Base-by-base conservation (phyloP, 2,888 invertebrate species). In the Perizoma affinitatum region DNA sequence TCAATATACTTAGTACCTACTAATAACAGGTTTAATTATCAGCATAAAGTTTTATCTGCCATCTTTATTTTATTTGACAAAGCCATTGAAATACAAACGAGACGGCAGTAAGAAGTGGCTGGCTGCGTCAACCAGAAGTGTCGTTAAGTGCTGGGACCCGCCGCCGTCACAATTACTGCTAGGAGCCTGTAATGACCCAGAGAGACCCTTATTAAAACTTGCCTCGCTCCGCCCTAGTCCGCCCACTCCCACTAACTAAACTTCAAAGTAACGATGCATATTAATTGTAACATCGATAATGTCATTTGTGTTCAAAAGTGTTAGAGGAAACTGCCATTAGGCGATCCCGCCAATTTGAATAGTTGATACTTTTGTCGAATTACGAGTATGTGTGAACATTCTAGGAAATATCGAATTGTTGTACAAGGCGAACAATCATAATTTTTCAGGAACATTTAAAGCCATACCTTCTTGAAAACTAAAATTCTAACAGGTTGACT, bases 141-240 rank as follows among this genome's bases (percentile, higher is more conserved):
- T 80, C 84, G 79, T 83, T 83, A 83, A 84, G 82, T 80, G 83
- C 74, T 78, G 71, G 79, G 80, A 74, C 76, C 73, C 74, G 75
- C 74, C 80, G 80, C 79, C 80, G 76, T 82, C 76, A 82, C 85
- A 85, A 87, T 88, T 88, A 87, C 87, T 79, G 82, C 79, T 83
- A 80, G 81, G 84, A 79, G 80, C 76, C 81, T 73, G 83, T 88
- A 88, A 88, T 86, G 87, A 87, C 86, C 86, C 83, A 79, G 73
- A 78, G 84, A 81, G 84, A 86, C 88, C 89, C 87, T 88, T 88
- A 87, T 87, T 87, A 87, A 87, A 88, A 88, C 87, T 88, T 86
- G 79, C 83, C 82, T 80, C 79, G 79, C 58, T 33, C 63, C 58
- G 58, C 62, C 58, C 62, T 52, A 76, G 46, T 44, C 62, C 62